Evolutionary conservation across 2,113 vertebrate genomes (phyloP), one percentile per base, ranked within the genome.

Genomic region (Suncus etruscus): DNA sequence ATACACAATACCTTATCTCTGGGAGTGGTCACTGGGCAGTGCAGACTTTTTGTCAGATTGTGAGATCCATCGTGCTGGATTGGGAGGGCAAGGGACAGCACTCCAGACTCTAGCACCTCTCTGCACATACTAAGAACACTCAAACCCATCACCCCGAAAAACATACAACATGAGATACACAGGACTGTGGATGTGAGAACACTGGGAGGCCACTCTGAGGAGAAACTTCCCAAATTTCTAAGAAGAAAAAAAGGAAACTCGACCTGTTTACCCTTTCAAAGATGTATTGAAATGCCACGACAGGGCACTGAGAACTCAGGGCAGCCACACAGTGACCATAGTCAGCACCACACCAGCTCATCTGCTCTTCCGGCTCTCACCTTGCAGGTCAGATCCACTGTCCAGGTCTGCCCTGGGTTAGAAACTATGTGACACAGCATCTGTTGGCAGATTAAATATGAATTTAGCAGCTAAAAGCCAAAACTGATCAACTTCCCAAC

Each of bases 401-500:
- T 8, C 20, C 18, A 6, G 32, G 87, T 83, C 89, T 89, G 8
- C 32, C 92, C 82, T 66, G 29, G 75, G 79, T 83, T 12, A 47
- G 6, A 22, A 65, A 85, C 65, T 58, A 63, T 54, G 77, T 9
- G 78, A 94, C 86, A 79, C 25, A 54, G 54, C 77, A 72, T 90
- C 63, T 5, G 0, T 47, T 22, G 12, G 8, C 31, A 88, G 75
- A 91, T 85, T 83, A 90, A 83, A 70, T 47, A 74, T 58, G 92
- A 86, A 70, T 48, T 29, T 24, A 86, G 68, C 54, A 75, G 87
- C 87, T 88, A 91, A 86, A 93, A 83, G 63, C 70, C 91, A 83
- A 86, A 77, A 81, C 29, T 54, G 65, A 72, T 90, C 45, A 90
- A 94, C 48, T 63, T 82, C 76, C 69, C 80, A 32, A 88, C 11